Evolutionary conservation across 37 sponge, comb jelly and placozoan genomes (phyloP).

Genomic region (Beroe forskalii): DNA sequence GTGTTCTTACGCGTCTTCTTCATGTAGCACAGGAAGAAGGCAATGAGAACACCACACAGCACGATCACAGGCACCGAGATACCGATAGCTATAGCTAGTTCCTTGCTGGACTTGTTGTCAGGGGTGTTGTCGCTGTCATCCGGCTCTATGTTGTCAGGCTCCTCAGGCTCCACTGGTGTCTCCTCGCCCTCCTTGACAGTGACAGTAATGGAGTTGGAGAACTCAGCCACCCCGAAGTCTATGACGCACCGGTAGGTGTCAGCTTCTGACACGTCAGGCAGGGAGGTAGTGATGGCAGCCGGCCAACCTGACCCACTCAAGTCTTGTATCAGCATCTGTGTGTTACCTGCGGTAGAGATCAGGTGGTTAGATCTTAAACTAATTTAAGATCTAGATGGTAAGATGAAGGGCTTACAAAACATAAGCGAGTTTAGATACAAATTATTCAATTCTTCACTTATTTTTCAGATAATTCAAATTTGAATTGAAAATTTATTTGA

Average conservation of each 20-base stretch:
- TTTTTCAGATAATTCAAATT: too few species aligned
- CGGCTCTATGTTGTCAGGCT: neutral
- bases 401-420: neutral
- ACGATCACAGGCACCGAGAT: conserved; percentile 10
- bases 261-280: neutral
- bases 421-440: neutral
- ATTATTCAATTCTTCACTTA: too few species aligned
- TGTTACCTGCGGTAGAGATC: neutral
- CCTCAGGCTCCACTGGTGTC: neutral
- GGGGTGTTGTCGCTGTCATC: neutral
- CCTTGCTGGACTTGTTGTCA: neutral
- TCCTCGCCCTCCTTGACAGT: neutral
- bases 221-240: conserved; percentile 11
- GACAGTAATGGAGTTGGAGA: neutral
- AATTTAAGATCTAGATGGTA: neutral
- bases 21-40: neutral
- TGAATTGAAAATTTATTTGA: too few species aligned
- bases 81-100: neutral
- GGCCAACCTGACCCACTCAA: conserved; percentile 16
- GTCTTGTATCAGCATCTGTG: conserved; percentile 27
- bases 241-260: conserved; percentile 2
- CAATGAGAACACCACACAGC: neutral
- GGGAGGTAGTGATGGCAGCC: neutral
- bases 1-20: neutral
- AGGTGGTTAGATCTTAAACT: neutral